phyloP scores from a whole-genome alignment of 1,140 invertebrate species.

The Neodiprion virginianus region DNA sequence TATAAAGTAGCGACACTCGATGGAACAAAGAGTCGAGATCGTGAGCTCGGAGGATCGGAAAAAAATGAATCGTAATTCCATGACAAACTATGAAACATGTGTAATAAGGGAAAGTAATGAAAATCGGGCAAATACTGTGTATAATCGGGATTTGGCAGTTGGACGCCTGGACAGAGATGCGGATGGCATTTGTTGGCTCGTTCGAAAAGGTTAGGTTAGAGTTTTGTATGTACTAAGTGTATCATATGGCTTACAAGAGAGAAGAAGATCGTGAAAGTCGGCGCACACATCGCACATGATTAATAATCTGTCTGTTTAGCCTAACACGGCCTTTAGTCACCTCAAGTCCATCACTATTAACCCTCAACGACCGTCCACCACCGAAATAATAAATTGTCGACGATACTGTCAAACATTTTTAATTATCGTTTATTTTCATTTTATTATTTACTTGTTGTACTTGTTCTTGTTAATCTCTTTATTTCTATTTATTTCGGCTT shows the following conservation, averaged over 20 bases:
- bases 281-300: slow-evolving; percentile 82
- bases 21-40: slow-evolving; percentile 9
- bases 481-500: no score
- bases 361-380: slow-evolving; percentile 37
- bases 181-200: no score
- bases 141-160: no score
- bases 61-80: slow-evolving; percentile 13
- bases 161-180: no score
- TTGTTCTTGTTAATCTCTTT: no score
- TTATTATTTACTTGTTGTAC: neutral
- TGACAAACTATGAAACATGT: slow-evolving; percentile 20
- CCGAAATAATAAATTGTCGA: slow-evolving; percentile 40
- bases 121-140: no score
- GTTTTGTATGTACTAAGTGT: slow-evolving; percentile 4
- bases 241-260: slow-evolving; percentile 73
- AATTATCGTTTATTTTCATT: neutral
- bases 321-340: slow-evolving; percentile 51
- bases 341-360: slow-evolving; percentile 35
- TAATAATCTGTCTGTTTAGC: slow-evolving; percentile 37
- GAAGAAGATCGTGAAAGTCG: slow-evolving; percentile 78
- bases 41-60: slow-evolving; percentile 17
- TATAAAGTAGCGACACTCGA: no score
- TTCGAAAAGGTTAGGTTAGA: slow-evolving; percentile 41
- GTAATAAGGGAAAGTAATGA: slow-evolving; percentile 22
- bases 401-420: slow-evolving; percentile 54